phyloP scores from a whole-genome alignment of 1,140 invertebrate species.

The Laodelphax striatellus region DNA sequence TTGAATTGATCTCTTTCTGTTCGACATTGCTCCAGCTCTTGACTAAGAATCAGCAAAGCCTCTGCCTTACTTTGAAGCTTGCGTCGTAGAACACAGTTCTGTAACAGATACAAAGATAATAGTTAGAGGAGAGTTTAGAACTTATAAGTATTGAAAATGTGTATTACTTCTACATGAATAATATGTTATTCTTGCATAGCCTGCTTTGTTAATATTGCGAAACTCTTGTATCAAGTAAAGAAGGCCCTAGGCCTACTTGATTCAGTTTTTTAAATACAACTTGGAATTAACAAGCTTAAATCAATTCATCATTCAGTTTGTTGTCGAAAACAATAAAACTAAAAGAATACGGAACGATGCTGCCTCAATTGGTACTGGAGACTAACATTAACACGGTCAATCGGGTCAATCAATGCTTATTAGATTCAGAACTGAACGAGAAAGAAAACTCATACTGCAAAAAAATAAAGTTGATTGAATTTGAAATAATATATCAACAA shows the following conservation, averaged over 20 bases:
- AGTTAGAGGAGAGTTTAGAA: not conserved
- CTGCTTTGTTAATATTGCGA: too few species aligned
- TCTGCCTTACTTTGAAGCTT: constrained; percentile 72
- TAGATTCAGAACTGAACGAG: too few species aligned
- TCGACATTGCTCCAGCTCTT: constrained; percentile 65
- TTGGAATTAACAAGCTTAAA: not conserved
- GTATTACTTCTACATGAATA: too few species aligned
- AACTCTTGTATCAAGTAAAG: too few species aligned
- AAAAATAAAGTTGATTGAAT: not conserved
- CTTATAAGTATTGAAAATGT: not conserved
- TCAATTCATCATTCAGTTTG: not conserved
- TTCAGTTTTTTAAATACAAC: too few species aligned
- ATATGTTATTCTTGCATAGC: too few species aligned
- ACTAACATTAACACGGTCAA: too few species aligned
- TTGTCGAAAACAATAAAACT: not conserved
- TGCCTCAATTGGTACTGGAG: too few species aligned
- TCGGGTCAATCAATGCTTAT: too few species aligned
- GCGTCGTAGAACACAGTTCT: constrained; percentile 46
- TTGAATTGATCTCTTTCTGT: constrained; percentile 71
- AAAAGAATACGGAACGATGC: not conserved
- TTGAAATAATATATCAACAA: too few species aligned
- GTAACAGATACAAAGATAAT: constrained; percentile 15
- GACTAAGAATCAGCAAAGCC: constrained; percentile 59
- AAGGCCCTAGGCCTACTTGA: too few species aligned
- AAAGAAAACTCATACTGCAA: too few species aligned